Evolutionary conservation across 1,140 invertebrate species (phyloP), one percentile per base, ranked within the genome.

Genomic region (Nautilus pompilius): DNA sequence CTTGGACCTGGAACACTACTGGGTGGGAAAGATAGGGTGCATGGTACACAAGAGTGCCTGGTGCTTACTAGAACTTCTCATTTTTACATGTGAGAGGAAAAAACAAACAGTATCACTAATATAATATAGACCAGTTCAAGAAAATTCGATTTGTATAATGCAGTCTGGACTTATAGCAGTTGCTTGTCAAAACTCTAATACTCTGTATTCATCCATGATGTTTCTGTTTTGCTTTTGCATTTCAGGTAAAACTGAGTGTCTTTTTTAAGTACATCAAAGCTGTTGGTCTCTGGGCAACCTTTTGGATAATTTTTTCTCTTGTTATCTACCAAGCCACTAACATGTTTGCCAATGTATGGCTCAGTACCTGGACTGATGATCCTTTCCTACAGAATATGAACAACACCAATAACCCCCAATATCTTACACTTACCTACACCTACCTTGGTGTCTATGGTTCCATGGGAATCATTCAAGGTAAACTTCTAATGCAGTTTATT

Each of bases 391-490:
- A 65, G 24, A 73, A 77, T 60, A 51, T 22, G n/a, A 58, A 41
- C 5, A 62, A 70, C 2, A 63, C 68, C 6, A 70, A 73, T 57
- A 74, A 72, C 8, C 65, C 71, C 2, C 58, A 67, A 10, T 79
- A 79, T 62, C 60, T 66, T 32, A 60, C 72, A 48, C 70, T 58
- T 15, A 79, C 77, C 48, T 67, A 71, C 56, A 71, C 71, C 62
- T 79, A 74, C 33, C 70, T 79, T 22, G 75, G 75, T 1, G 71
- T 73, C 10, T 79, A 79, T 66, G 77, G 70, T 33, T 78, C 49
- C 5, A 60, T 80, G 29, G 80, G 80, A 17, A 56, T 72, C 10
- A 67, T 59, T n/a, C 78, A 80, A 67, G 78, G 80, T 80, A 49
- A 48, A 64, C 13, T 20, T 20, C 13, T n/a, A n/a, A n/a, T 46